phyloP scores from a whole-genome alignment of 2,113 vertebrate species.

The Acanthochromis polyacanthus region DNA sequence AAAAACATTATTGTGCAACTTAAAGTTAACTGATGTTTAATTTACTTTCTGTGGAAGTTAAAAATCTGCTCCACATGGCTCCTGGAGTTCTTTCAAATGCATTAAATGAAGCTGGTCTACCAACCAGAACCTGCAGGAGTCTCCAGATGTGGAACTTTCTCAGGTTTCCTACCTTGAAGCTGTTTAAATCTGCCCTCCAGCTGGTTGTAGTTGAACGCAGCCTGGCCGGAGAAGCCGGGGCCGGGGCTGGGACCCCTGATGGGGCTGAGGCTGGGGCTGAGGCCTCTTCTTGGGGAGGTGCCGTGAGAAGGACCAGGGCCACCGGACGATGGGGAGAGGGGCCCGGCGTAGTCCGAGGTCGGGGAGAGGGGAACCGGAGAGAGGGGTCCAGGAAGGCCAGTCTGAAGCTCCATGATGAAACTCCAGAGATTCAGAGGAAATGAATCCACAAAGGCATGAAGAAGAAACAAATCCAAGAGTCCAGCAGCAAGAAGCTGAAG shows the following conservation, averaged over 20 bases:
- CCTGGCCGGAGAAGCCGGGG: slow-evolving; percentile 86
- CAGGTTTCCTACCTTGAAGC: slow-evolving; percentile 90
- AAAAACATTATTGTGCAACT: too few species aligned
- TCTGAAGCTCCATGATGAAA: slow-evolving; percentile 92
- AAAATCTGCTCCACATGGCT: too few species aligned
- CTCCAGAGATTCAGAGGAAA: slow-evolving; percentile 14
- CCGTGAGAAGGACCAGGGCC: slow-evolving; percentile 47
- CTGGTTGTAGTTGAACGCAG: slow-evolving; percentile 96
- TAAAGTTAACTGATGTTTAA: too few species aligned
- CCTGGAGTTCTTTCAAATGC: neutral
- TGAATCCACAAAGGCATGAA: slow-evolving; percentile 36
- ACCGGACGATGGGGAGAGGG: slow-evolving; percentile 51
- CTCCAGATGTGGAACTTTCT: neutral
- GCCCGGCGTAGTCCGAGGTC: slow-evolving; percentile 59
- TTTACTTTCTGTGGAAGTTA: too few species aligned
- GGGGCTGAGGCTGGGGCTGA: slow-evolving; percentile 61
- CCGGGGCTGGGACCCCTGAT: slow-evolving; percentile 75
- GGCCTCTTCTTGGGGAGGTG: slow-evolving; percentile 45
- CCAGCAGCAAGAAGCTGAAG: too few species aligned
- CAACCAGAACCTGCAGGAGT: neutral
- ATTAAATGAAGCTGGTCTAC: too few species aligned
- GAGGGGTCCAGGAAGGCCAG: slow-evolving; percentile 85
- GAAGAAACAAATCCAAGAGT: neutral
- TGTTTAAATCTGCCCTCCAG: slow-evolving; percentile 96
- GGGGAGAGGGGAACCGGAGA: slow-evolving; percentile 79